Conservation (phyloP, 1,140 invertebrate genomes). For the Samia ricini region DNA sequence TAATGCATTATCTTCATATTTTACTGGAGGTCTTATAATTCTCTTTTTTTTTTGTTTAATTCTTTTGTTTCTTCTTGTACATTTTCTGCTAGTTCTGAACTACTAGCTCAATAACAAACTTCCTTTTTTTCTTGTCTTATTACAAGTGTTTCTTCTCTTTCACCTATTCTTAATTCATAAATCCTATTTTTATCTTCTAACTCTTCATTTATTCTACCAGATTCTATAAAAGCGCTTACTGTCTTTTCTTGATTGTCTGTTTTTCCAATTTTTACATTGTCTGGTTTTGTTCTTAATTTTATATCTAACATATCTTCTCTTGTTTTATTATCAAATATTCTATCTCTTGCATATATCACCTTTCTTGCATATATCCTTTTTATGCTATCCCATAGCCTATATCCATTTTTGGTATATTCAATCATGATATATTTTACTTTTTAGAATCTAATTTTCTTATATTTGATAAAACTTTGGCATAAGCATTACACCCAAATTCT, state of each 20-base stretch:
- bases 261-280: background rate
- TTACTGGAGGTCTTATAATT: background rate
- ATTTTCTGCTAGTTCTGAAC: background rate
- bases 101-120: background rate
- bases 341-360: too few species aligned
- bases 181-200: too few species aligned
- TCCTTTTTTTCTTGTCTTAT: background rate
- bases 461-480: background rate
- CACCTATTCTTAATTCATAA: background rate
- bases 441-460: slow-evolving; percentile 1
- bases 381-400: too few species aligned
- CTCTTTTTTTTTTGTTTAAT: background rate
- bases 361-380: too few species aligned
- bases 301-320: too few species aligned
- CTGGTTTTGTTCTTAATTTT: too few species aligned
- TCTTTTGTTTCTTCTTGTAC: background rate
- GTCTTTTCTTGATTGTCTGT: background rate
- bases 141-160: background rate
- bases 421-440: background rate
- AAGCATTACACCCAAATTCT: background rate
- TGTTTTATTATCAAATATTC: too few species aligned
- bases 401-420: too few species aligned
- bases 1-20: background rate
- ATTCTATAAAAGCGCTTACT: background rate
- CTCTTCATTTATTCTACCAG: background rate